Evolutionary conservation across 2,113 vertebrate genomes (phyloP).

Genomic region (Lathamus discolor): DNA sequence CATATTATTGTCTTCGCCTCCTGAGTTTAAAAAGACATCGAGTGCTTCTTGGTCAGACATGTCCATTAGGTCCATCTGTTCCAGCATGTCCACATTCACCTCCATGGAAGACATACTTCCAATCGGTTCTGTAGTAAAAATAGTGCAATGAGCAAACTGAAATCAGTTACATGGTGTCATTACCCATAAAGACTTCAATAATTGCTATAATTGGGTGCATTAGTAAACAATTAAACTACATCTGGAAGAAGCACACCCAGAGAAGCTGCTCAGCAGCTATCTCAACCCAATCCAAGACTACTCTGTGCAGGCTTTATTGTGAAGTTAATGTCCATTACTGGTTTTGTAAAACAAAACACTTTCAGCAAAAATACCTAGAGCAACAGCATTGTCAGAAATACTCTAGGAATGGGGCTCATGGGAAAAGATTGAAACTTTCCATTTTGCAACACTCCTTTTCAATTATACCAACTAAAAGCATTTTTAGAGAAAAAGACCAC

Average conservation of each 20-base stretch:
- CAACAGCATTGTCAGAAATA: not conserved
- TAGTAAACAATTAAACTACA: not conserved
- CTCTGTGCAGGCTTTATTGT: not conserved
- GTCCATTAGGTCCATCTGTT: slow-evolving; percentile 92
- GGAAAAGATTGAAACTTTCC: not conserved
- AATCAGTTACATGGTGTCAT: accelerated
- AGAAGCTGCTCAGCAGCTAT: not conserved
- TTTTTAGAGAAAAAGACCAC: not conserved
- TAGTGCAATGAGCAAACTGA: not conserved
- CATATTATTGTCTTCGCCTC: slow-evolving; percentile 76
- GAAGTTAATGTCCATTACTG: not conserved
- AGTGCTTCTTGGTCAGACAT: slow-evolving; percentile 92
- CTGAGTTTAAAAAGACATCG: slow-evolving; percentile 92
- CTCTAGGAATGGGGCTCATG: not conserved
- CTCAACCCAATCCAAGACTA: not conserved
- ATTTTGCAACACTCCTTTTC: not conserved
- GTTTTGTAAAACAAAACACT: not conserved
- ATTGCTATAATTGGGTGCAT: not conserved
- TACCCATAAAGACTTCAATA: not conserved
- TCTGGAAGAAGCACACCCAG: not conserved
- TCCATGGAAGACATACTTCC: slow-evolving; percentile 97
- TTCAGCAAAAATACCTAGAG: not conserved
- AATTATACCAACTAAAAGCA: not conserved
- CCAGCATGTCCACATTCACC: slow-evolving; percentile 88
- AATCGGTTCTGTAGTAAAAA: slow-evolving; percentile 77